A percentile compares a stretch with the other conserved stretches of the same genome.
phyloP scores from a whole-genome alignment of 2,113 vertebrate genomes.

The Pachyramphus minor region DNA sequence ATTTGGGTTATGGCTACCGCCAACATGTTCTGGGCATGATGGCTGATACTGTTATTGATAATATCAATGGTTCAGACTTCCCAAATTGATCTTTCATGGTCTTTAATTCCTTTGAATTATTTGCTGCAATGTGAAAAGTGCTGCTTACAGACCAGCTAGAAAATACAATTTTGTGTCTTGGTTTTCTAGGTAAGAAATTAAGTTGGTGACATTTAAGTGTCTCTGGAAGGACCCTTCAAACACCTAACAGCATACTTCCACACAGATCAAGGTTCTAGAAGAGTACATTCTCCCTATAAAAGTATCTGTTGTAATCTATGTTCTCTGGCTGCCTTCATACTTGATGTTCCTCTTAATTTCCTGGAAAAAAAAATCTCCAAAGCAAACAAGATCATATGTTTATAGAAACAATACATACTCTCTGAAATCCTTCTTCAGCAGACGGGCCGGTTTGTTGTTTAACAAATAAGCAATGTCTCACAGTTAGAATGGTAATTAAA shows the following conservation, averaged over 20 bases:
- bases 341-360: neutral
- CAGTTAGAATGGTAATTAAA: neutral
- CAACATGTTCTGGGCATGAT: neutral
- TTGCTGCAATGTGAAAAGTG: neutral
- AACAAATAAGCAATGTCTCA: neutral
- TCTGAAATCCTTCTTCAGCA: neutral
- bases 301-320: neutral
- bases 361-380: neutral
- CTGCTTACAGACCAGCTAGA: neutral
- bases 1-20: neutral
- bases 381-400: neutral
- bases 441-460: neutral
- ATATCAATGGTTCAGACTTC: neutral
- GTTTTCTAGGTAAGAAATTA: neutral
- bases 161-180: neutral
- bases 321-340: neutral
- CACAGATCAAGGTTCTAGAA: neutral
- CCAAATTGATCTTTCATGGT: neutral
- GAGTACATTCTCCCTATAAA: neutral
- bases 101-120: neutral
- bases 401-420: neutral
- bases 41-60: neutral
- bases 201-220: neutral
- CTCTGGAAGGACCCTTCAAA: neutral
- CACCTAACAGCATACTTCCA: neutral